Evolutionary conservation across 2,797 vertebrate genomes (phyloP), one percentile per base, ranked within the genome.

Genomic region (Rhabdophis nuchalis): DNA sequence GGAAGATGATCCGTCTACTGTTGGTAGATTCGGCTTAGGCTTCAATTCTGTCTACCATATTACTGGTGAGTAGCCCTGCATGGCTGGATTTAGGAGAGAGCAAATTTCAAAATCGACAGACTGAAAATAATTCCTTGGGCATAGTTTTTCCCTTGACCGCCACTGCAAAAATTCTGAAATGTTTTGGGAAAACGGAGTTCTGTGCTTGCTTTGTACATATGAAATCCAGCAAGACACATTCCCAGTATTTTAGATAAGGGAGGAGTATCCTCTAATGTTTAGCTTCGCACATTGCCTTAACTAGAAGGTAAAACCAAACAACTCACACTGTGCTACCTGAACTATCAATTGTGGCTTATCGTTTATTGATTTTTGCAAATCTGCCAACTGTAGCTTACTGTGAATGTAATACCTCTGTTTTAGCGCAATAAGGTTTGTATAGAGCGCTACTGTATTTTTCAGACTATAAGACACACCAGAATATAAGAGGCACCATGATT

Each of bases 11-110:
- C 98, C 98, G 9, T 95, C 95, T 95, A 98, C 97, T 57, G 98
- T 98, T 1, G 98, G 98, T 14, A 96, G 98, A 89, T 99, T 99
- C 23, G 98, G 98, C 91, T 97, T 99, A 20, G 98, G 98, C 87
- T 98, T 99, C 96, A 98, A 98, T 95, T 98, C 98, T 25, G 97
- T 99, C 94, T 98, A 98, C 93, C 98, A 98, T 94, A 97, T 98
- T 92, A 98, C 98, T 50, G 98, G 98, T 99, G 85, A 97, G 92
- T 86, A 87, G 20, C 20, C 64, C 6, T 8, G 5, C 1, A 2
- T 36, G 0, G 0, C 52, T 52, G 0, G 0, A 54, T 46, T 61
- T 32, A 16, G 20, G 16, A 46, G 0, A 46, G 4, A 7, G 87
- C 53, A 36, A 32, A 16, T 61, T 32, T 89, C n/a, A 89, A n/a